A percentile compares a stretch with the other conserved stretches of the same genome.
phyloP scores from a whole-genome alignment of 1,140 invertebrate genomes.

The Sycobia sp. region DNA sequence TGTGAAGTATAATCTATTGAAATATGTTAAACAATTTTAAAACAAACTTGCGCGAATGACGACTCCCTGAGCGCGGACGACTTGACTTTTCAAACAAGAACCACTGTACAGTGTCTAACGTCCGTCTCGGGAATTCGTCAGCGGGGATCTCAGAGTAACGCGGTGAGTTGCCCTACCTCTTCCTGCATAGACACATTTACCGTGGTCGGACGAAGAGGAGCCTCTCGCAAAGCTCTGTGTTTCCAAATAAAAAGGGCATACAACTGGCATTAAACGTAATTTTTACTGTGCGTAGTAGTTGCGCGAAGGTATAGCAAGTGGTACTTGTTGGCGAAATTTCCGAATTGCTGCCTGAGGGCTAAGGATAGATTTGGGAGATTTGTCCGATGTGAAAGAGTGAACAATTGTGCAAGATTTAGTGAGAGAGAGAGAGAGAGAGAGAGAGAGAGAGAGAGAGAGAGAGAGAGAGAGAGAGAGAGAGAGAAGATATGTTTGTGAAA shows the following conservation, averaged over 20 bases:
- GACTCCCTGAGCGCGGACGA: background rate
- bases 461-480: slow-evolving; percentile 11
- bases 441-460: background rate
- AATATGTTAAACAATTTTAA: slow-evolving; percentile 49
- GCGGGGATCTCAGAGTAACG: no score
- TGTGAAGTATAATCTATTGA: slow-evolving; percentile 59
- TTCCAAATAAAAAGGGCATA: slow-evolving; percentile 41
- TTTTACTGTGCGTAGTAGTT: slow-evolving; percentile 13
- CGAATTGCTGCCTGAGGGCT: slow-evolving; percentile 16
- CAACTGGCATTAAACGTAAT: slow-evolving; percentile 57
- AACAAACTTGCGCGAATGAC: background rate
- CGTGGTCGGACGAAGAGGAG: no score
- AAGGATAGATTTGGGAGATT: background rate
- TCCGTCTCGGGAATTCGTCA: slow-evolving; percentile 2
- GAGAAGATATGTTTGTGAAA: no score
- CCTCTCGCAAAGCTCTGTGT: background rate
- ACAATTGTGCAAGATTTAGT: background rate
- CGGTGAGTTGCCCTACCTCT: no score
- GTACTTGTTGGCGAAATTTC: slow-evolving; percentile 14
- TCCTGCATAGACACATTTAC: no score
- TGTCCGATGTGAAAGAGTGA: background rate
- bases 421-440: background rate
- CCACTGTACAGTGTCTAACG: no score
- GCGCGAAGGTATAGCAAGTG: slow-evolving; percentile 15
- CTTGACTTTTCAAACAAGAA: slow-evolving; percentile 23